A percentile compares a stretch with the other conserved stretches of the same genome.
Conservation (phyloP, 2,888 invertebrate species). For the Halocaridina rubra region DNA sequence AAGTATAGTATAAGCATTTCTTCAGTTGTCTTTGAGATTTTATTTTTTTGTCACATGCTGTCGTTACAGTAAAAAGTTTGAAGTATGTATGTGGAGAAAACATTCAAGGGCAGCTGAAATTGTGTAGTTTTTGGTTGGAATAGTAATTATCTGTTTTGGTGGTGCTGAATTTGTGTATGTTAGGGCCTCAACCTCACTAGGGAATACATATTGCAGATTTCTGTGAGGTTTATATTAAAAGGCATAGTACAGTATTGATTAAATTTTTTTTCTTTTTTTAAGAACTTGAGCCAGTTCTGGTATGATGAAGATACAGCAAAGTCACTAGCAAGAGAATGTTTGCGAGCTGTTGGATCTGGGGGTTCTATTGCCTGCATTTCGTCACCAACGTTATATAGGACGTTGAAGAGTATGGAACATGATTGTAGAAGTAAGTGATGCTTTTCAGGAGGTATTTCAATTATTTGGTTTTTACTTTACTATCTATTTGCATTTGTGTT, state of each 20-base stretch:
- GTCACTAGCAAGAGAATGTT: slow-evolving; percentile 77
- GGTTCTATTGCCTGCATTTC: slow-evolving; percentile 85
- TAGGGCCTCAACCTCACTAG: background rate
- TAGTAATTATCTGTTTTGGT: background rate
- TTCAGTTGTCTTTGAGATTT: too few species aligned
- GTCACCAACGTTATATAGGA: slow-evolving; percentile 85
- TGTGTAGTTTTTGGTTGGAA: background rate
- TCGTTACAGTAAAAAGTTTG: too few species aligned
- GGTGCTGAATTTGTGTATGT: background rate
- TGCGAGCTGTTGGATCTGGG: slow-evolving; percentile 71
- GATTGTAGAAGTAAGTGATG: slow-evolving; percentile 36
- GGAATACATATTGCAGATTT: background rate
- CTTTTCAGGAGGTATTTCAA: background rate
- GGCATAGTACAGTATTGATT: too few species aligned
- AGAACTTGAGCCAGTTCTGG: slow-evolving; percentile 99
- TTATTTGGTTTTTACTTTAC: background rate
- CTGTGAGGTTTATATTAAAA: too few species aligned
- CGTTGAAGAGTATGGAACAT: slow-evolving; percentile 66
- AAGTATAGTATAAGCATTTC: too few species aligned
- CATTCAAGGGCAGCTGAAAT: background rate
- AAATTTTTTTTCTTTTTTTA: slow-evolving; percentile 48
- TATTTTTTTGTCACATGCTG: too few species aligned
- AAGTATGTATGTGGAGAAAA: too few species aligned
- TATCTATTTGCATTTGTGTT: background rate
- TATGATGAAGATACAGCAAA: slow-evolving; percentile 85